A percentile compares a stretch with the other conserved stretches of the same genome.
Conservation (phyloP, 2,888 invertebrate genomes). For the Myopa tessellatipennis region DNA sequence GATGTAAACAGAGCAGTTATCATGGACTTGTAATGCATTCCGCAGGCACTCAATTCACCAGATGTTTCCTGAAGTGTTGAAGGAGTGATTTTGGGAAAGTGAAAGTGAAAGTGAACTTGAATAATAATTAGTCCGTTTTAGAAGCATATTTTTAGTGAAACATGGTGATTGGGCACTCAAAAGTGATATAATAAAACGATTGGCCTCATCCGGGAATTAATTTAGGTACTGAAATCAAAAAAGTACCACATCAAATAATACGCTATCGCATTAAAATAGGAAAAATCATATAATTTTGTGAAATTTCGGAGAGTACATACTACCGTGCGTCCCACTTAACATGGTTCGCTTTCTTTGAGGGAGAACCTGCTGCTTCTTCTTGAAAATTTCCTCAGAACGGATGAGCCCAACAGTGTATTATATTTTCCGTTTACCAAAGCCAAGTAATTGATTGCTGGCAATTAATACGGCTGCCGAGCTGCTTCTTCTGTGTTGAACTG, state of each 20-base stretch:
- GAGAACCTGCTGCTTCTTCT: neutral
- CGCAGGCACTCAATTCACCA: neutral
- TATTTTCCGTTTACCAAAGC: neutral
- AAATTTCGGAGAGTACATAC: too few species aligned
- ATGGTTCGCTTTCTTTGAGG: neutral
- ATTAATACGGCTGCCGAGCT: conserved; percentile 25
- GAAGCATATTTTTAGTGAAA: too few species aligned
- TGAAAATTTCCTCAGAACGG: neutral
- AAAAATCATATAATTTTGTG: too few species aligned
- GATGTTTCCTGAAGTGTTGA: neutral
- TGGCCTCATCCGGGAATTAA: too few species aligned
- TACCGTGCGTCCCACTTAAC: too few species aligned
- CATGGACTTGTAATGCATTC: neutral
- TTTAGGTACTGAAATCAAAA: too few species aligned
- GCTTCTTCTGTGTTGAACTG: neutral
- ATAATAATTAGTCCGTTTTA: too few species aligned
- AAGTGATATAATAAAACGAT: too few species aligned
- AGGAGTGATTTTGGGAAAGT: neutral
- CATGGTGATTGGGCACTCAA: too few species aligned
- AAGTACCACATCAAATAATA: too few species aligned
- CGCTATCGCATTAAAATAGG: too few species aligned
- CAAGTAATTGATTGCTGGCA: conserved; percentile 36
- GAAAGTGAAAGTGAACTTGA: too few species aligned
- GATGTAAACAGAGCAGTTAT: conserved; percentile 21
- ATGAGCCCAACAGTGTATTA: neutral